A percentile compares a stretch with the other conserved stretches of the same genome.
These are phyloP conservation scores for Rhinopomastus cyanomelas DNA, from an alignment of 2,113 vertebrate genomes.

Conservation along the genomic window DNA sequence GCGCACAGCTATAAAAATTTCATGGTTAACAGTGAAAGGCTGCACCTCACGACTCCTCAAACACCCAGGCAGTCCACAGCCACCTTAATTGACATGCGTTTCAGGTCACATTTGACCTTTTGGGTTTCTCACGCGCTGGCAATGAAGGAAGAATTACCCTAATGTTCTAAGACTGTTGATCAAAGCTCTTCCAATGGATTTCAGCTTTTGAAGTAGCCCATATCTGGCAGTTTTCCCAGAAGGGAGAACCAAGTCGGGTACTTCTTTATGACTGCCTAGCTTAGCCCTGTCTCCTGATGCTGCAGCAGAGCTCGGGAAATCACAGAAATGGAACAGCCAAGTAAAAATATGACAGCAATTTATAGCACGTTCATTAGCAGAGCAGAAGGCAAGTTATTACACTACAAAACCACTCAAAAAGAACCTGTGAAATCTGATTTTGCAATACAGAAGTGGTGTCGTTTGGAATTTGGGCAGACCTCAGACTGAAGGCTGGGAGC, in stretches of 20 bases:
- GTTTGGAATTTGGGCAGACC: no score
- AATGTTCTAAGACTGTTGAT: constrained; percentile 59
- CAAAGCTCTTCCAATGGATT: constrained; percentile 35
- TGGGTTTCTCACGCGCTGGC: not conserved
- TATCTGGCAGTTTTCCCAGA: constrained; percentile 57
- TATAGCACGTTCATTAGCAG: not conserved
- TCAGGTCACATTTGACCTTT: constrained; percentile 54
- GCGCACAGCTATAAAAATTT: constrained; percentile 1
- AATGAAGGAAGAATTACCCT: constrained; percentile 53
- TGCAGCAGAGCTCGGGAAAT: not conserved
- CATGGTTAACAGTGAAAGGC: not conserved
- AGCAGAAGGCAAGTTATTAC: not conserved
- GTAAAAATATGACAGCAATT: not conserved
- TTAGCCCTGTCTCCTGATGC: not conserved
- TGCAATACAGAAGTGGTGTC: not conserved
- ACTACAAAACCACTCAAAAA: not conserved
- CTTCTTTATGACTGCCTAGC: not conserved
- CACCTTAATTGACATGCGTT: constrained; percentile 41
- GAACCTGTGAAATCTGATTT: not conserved
- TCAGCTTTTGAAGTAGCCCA: constrained; percentile 50
- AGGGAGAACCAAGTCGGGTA: constrained; percentile 32
- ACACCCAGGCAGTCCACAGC: not conserved
- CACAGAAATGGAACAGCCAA: not conserved
- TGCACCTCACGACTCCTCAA: constrained; percentile 18
- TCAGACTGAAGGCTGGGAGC: no score